Conservation (phyloP, 2,113 vertebrate genomes). For the Nerophis lumbriciformis region DNA sequence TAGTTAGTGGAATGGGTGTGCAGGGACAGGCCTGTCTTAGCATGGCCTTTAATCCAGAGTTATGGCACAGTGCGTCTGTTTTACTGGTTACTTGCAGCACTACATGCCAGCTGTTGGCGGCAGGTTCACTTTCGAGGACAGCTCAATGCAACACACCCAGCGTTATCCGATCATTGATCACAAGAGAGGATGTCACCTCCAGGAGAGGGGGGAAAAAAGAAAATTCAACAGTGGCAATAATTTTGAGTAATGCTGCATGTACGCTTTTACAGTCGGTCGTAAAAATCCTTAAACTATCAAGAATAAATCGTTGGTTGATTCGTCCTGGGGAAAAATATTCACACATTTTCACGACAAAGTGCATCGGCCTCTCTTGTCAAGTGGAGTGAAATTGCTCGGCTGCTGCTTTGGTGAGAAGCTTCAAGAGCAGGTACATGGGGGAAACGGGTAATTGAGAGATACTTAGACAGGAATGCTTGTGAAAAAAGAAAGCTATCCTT, state of each 20-base stretch:
- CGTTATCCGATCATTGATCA: conserved; percentile 30
- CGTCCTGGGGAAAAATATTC: conserved; percentile 1
- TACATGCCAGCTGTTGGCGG: conserved; percentile 56
- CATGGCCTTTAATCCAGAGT: conserved; percentile 61
- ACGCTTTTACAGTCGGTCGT: conserved; percentile 3
- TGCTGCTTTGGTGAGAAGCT: conserved; percentile 16
- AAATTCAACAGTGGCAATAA: conserved; percentile 4
- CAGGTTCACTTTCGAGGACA: conserved; percentile 44
- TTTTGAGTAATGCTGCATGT: conserved; percentile 20
- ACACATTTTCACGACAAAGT: conserved; percentile 4
- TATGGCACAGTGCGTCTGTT: conserved; percentile 56
- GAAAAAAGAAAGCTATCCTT: conserved; percentile 62
- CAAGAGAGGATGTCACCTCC: conserved; percentile 16
- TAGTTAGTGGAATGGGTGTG: conserved; percentile 57
- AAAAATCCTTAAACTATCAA: conserved; percentile 15
- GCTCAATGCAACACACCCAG: conserved; percentile 31
- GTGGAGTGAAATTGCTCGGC: conserved; percentile 9
- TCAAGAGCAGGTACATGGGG: conserved; percentile 29
- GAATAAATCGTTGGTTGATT: conserved; percentile 6
- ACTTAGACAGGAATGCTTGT: conserved; percentile 50
- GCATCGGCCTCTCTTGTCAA: neutral
- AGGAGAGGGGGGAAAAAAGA: conserved; percentile 2
- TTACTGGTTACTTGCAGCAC: conserved; percentile 57
- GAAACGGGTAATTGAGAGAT: conserved; percentile 44
- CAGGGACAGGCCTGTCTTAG: conserved; percentile 59